phyloP scores from a whole-genome alignment of 2,888 invertebrate species.

The Lepidochrysops patricia region DNA sequence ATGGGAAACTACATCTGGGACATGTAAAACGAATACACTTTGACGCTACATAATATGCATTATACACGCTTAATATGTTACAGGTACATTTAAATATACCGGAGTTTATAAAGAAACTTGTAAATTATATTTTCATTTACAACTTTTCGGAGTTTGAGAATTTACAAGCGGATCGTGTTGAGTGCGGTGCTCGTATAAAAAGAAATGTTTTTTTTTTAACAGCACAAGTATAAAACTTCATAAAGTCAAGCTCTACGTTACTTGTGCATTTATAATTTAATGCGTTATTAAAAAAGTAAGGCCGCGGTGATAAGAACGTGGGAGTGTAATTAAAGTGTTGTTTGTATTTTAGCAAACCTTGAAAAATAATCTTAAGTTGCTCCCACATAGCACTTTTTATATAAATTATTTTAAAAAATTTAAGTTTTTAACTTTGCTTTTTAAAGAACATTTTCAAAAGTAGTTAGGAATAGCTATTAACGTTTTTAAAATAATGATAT shows the following conservation, averaged over 20 bases:
- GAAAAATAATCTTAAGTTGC: too few species aligned
- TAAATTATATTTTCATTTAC: background rate
- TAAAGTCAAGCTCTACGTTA: background rate
- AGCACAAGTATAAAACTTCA: background rate
- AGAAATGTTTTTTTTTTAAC: background rate
- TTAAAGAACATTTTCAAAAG: too few species aligned
- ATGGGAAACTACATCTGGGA: too few species aligned
- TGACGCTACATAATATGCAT: too few species aligned
- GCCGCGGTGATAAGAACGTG: background rate
- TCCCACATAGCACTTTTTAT: too few species aligned
- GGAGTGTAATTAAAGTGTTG: background rate
- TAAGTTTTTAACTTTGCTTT: too few species aligned
- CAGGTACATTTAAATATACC: background rate
- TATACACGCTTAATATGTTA: too few species aligned
- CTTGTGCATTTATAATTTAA: background rate
- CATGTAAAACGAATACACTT: too few species aligned
- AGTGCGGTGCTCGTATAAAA: slow-evolving; percentile 2
- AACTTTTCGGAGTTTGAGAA: background rate
- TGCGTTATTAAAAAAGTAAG: background rate
- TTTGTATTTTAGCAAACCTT: too few species aligned
- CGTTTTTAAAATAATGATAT: too few species aligned
- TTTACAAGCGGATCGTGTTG: background rate
- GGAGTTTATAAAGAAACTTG: background rate
- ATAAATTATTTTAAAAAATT: too few species aligned
- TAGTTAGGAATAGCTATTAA: too few species aligned